Evolutionary conservation across 1,140 invertebrate genomes (phyloP), one percentile per base, ranked within the genome.

Genomic region (Aphis gossypii): DNA sequence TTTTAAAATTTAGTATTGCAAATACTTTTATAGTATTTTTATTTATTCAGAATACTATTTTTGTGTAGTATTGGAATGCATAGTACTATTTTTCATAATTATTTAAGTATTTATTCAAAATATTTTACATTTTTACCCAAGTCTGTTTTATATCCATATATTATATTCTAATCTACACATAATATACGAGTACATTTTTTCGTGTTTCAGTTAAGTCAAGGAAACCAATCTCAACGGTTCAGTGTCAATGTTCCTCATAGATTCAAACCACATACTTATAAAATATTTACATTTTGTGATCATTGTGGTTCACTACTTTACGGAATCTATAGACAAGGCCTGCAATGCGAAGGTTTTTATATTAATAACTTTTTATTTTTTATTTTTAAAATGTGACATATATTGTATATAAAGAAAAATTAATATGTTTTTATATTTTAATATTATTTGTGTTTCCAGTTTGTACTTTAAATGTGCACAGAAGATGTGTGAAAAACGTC

Each of bases 231-330:
- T 88, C 97, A 98, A 95, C 96, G 99, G 83, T 99, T 99, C 96
- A 99, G 97, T 95, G 99, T 99, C 94, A 99, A 99, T 96, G 97
- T 99, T 94, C 99, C 99, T 92, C 99, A 99, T 96, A 97, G 98
- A 44, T 98, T 98, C 95, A 96, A 97, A 88, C 96, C 98, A 94
- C 99, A 99, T 96, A 99, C 97, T 95, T 99, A 99, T 96, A 99
- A 99, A 96, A 96, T 98, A 94, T 99, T 99, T 95, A 99, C 99
- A 60, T 99, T 99, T 96, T 99, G 99, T 96, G 99, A 99, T 96
- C 99, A 99, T 95, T 99, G 99, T 96, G 99, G 99, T 92, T 98
- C 98, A 30, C 95, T 99, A 94, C 96, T 99, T 35, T 99, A 99
- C 95, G 99, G 99, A 35, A 96, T 99, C 94, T 97, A 99, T 95